A percentile compares a stretch with the other conserved stretches of the same genome.
Conservation (phyloP, 2,888 invertebrate species). For the Mycalesis mineus region DNA sequence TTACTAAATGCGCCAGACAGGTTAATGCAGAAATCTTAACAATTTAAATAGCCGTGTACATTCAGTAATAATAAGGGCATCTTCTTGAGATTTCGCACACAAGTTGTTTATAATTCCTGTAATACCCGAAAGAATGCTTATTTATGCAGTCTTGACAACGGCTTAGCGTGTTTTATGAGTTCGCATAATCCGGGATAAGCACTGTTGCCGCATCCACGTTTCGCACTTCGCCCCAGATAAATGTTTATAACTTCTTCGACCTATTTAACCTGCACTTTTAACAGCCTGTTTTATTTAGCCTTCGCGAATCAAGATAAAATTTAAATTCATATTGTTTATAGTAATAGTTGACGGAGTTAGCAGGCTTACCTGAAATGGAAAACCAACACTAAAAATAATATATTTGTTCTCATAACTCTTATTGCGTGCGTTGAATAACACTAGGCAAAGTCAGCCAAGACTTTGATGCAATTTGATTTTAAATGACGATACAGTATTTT, state of each 20-base stretch:
- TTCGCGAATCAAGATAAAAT: no score
- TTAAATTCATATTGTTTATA: no score
- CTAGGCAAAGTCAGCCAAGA: no score
- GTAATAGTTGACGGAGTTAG: no score
- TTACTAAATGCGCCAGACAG: no score
- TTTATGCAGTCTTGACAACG: slow-evolving; percentile 32
- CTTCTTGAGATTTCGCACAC: slow-evolving; percentile 3
- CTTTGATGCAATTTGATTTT: no score
- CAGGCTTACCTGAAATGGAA: no score
- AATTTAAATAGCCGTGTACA: not conserved
- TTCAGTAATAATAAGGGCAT: not conserved
- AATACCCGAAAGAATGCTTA: slow-evolving; percentile 26
- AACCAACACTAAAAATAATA: no score
- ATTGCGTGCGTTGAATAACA: no score
- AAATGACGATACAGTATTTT: no score
- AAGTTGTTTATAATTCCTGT: slow-evolving; percentile 5
- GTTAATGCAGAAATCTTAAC: not conserved
- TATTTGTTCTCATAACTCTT: no score
- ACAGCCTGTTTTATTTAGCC: not conserved
- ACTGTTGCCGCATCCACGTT: slow-evolving; percentile 36
- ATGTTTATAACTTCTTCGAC: slow-evolving; percentile 27
- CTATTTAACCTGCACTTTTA: not conserved
- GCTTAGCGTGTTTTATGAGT: slow-evolving; percentile 37
- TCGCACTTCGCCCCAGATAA: slow-evolving; percentile 27
- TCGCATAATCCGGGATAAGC: slow-evolving; percentile 38